Percentiles rank a stretch among this genome's conserved stretches.
Evolutionary conservation across 2,113 vertebrate genomes (phyloP).

Genomic region (Hippopotamus amphibius): DNA sequence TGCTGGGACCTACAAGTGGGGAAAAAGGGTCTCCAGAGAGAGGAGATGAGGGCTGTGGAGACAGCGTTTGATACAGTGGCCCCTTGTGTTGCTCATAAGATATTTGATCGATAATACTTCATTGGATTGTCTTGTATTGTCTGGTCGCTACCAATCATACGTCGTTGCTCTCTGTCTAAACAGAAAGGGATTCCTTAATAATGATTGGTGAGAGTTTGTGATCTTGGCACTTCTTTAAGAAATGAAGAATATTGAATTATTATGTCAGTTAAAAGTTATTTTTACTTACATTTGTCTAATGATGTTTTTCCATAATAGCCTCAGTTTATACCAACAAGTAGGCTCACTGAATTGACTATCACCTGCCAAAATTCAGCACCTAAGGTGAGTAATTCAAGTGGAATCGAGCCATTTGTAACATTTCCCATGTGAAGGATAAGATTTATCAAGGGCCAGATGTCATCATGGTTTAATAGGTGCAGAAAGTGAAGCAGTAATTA

Average conservation of each 20-base stretch:
- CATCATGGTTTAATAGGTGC: neutral
- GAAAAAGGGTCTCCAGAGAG: neutral
- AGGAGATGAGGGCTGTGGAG: neutral
- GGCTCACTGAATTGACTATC: neutral
- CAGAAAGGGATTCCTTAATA: neutral
- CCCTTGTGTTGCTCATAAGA: neutral
- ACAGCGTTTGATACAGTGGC: neutral
- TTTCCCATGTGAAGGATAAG: neutral
- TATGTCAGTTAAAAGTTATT: neutral
- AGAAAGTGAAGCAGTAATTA: neutral
- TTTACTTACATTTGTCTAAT: conserved; percentile 48
- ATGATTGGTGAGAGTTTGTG: neutral
- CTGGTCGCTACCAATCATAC: neutral
- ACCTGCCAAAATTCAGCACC: neutral
- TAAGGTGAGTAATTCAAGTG: conserved; percentile 59
- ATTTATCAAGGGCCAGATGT: neutral
- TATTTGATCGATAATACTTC: neutral
- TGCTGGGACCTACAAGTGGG: neutral
- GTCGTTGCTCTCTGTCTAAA: neutral
- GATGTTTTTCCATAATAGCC: conserved; percentile 12
- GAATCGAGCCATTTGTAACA: neutral
- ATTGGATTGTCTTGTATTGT: neutral
- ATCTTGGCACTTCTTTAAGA: neutral
- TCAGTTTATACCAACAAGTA: conserved; percentile 53
- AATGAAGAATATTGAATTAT: conserved; percentile 47